A percentile compares a stretch with the other conserved stretches of the same genome.
Evolutionary conservation across 2,113 vertebrate genomes (phyloP).

Genomic region (Gallinago media): DNA sequence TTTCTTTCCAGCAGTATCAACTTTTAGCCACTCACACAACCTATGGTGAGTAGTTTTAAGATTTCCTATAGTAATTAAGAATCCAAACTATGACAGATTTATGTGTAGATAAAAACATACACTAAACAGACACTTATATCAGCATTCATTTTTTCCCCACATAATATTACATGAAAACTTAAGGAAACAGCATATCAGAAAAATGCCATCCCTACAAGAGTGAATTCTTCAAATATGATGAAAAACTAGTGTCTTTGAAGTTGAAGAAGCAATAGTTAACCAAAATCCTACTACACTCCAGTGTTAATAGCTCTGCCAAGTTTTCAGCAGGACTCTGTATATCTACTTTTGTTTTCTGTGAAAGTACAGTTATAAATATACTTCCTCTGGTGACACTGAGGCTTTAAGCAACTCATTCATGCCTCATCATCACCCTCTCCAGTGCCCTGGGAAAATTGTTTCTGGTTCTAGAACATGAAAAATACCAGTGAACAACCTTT

Average conservation of each 20-base stretch:
- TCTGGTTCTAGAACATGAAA: background rate
- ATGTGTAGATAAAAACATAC: background rate
- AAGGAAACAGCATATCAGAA: background rate
- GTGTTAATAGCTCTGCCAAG: background rate
- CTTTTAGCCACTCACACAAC: background rate
- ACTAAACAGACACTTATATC: background rate
- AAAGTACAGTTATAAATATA: background rate
- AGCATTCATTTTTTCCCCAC: background rate
- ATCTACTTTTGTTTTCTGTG: background rate
- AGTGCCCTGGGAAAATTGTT: background rate
- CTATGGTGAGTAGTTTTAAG: background rate
- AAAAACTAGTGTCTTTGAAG: background rate
- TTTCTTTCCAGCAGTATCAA: background rate
- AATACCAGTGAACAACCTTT: background rate
- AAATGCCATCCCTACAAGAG: background rate
- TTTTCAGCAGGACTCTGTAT: background rate
- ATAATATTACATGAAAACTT: background rate
- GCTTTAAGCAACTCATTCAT: background rate
- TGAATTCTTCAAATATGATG: background rate
- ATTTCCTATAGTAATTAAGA: background rate
- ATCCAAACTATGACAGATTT: background rate
- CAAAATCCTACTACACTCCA: background rate
- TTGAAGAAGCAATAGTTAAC: background rate
- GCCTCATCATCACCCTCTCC: background rate
- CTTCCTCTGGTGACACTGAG: background rate